These are phyloP conservation scores for Oncorhynchus nerka DNA, from an alignment of 2,113 vertebrate species.

Conservation along the genomic window DNA sequence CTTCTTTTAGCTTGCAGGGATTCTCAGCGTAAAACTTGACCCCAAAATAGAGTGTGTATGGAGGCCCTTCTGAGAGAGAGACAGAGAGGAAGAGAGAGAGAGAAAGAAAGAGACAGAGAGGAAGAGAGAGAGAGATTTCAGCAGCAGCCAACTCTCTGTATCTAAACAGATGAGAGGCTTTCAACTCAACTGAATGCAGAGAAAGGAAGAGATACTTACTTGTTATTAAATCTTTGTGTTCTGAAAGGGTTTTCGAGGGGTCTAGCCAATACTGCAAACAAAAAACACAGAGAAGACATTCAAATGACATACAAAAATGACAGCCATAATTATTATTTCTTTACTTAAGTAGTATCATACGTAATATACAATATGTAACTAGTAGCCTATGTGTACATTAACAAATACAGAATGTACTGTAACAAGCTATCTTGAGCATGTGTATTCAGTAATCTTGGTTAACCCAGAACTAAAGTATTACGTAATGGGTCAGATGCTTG, in stretches of 20 bases:
- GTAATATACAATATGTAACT: constrained; percentile 3
- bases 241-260: constrained; percentile 83
- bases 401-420: constrained; percentile 1
- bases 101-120: no score
- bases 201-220: constrained; percentile 63
- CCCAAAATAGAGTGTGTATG: constrained; percentile 91
- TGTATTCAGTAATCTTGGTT: not conserved
- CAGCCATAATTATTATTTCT: no score
- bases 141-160: not conserved
- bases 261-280: constrained; percentile 88
- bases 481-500: no score
- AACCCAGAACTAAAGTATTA: no score
- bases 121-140: no score
- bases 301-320: not conserved
- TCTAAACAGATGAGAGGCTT: not conserved
- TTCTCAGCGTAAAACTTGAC: constrained; percentile 91
- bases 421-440: not conserved
- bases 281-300: constrained; percentile 18
- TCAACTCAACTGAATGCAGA: not conserved
- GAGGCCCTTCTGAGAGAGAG: constrained; percentile 80
- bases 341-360: not conserved
- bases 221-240: constrained; percentile 87
- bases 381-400: not conserved
- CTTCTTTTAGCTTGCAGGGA: constrained; percentile 86
- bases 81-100: no score